Evolutionary conservation across 2,888 invertebrate species (phyloP), one percentile per base, ranked within the genome.

Genomic region (Nomada hirtipes): DNA sequence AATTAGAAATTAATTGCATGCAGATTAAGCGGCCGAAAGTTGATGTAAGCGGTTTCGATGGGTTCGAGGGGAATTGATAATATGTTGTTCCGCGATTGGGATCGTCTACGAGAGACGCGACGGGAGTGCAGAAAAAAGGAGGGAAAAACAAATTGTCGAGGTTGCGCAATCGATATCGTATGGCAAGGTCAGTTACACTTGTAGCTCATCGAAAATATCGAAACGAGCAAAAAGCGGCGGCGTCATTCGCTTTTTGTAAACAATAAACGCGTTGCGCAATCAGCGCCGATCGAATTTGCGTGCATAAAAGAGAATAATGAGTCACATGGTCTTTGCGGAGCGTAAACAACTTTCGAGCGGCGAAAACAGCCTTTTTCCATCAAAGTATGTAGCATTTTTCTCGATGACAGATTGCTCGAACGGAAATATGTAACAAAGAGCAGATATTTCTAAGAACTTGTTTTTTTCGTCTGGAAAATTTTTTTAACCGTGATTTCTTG

Each of bases 171-270:
- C 53, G 53, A 55, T 73, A 72, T 61, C 53, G 60, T 50, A 18
- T 9, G 9, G 76, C 83, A 84, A 84, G 84, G 84, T 84, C 79
- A 84, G 84, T 84, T 84, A 84, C 84, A 84, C 76, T 71, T 71
- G 71, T 18, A 20, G 36, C 42, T 11, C 47, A 42, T 53, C 71
- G 65, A 78, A 75, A 83, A 72, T 77, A 65, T 57, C 55, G 26
- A 36, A 61, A 57, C 26, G 42, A 23, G 20, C 9, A 68, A 68
- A 64, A 80, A 68, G 26, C 53, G n/a, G 61, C 73, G 15, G 4
- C 76, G 76, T 77, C 70, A 76, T 68, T 20, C 20, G 65, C 50
- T 52, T 36, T 1, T 11, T 59, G 73, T 64, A 73, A 73, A 81
- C 63, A 73, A 73, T 64, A 53, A 47, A 59, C 59, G 57, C 52